A percentile compares a stretch with the other conserved stretches of the same genome.
These are phyloP conservation scores for Vireo altiloquus DNA, from an alignment of 2,113 vertebrate species.

Conservation along the genomic window DNA sequence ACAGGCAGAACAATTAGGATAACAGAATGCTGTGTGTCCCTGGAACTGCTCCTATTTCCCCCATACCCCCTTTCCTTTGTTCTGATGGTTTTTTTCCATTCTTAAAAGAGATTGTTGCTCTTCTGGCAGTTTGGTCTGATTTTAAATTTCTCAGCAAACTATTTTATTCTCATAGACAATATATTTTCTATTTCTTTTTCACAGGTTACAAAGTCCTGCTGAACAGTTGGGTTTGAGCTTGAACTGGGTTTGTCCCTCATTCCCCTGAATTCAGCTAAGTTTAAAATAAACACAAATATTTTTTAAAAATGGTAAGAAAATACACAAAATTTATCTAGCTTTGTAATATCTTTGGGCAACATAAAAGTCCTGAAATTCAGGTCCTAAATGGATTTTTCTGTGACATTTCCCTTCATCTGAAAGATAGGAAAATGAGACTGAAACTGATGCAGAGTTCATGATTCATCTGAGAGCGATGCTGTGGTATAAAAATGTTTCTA, in stretches of 20 bases:
- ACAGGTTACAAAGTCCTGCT: background rate
- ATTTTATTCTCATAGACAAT: background rate
- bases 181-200: background rate
- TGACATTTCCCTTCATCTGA: background rate
- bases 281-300: background rate
- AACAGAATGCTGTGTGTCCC: background rate
- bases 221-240: background rate
- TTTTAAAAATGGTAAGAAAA: background rate
- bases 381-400: background rate
- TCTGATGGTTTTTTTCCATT: background rate
- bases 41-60: background rate
- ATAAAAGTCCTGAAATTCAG: background rate
- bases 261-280: background rate
- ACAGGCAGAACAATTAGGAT: constrained; percentile 12
- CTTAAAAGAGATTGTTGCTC: background rate
- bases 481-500: background rate
- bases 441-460: background rate
- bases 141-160: background rate
- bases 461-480: background rate
- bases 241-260: background rate
- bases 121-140: background rate
- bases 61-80: background rate
- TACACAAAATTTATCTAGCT: background rate
- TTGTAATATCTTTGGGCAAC: background rate
- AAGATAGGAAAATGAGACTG: background rate